Conservation (phyloP, 2,113 vertebrate genomes). For the Oncorhynchus keta region DNA sequence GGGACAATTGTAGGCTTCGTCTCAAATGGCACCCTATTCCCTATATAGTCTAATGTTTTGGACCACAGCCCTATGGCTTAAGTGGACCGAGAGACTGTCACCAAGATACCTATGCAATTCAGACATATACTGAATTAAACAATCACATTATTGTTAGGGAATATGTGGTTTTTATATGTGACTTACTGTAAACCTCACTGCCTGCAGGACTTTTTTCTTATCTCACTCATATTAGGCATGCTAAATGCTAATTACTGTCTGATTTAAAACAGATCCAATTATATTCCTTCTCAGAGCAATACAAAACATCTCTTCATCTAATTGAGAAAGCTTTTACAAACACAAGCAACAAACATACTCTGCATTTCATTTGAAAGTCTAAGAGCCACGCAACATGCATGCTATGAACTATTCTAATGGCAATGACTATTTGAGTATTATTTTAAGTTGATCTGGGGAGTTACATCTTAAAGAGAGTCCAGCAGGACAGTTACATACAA, state of each 20-base stretch:
- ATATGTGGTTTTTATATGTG: neutral
- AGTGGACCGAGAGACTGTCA: neutral
- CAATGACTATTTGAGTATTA: slow-evolving; percentile 32
- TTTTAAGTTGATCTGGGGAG: slow-evolving; percentile 45
- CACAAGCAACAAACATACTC: slow-evolving; percentile 29
- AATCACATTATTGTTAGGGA: neutral
- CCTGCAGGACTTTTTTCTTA: slow-evolving; percentile 31
- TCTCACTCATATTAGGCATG: slow-evolving; percentile 41
- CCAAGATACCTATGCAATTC: neutral
- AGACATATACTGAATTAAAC: neutral
- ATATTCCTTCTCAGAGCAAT: slow-evolving; percentile 47
- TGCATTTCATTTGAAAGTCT: neutral
- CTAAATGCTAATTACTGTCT: slow-evolving; percentile 52
- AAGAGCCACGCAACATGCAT: neutral
- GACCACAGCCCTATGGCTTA: slow-evolving; percentile 12
- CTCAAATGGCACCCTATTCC: too few species aligned
- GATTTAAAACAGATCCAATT: slow-evolving; percentile 54
- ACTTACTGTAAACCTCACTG: slow-evolving; percentile 21
- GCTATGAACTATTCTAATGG: slow-evolving; percentile 24
- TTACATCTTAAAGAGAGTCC: neutral
- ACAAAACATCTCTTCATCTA: slow-evolving; percentile 44
- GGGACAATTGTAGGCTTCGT: too few species aligned
- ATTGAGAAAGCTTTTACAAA: slow-evolving; percentile 42
- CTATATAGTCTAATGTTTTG: too few species aligned
- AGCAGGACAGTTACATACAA: neutral